Percentiles rank a stretch among this genome's conserved stretches.
Evolutionary conservation across 2,797 vertebrate species (phyloP).

Genomic region (Orestias chungarensis): DNA sequence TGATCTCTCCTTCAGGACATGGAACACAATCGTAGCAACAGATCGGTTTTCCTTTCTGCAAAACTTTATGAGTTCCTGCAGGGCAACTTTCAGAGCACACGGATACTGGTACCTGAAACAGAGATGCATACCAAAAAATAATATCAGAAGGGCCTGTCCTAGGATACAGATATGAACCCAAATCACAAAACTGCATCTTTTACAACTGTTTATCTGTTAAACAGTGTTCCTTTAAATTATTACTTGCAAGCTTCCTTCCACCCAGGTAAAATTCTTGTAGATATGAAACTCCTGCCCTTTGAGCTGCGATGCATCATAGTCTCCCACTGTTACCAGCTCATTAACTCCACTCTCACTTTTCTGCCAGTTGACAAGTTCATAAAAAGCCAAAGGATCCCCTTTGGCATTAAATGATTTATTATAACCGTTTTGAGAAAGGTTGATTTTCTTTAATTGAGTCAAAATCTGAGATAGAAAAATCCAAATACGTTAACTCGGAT

Average conservation of each 20-base stretch:
- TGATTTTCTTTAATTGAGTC: constrained; percentile 1
- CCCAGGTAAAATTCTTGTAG: constrained; percentile 61
- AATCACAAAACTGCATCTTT: background rate
- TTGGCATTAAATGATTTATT: constrained; percentile 76
- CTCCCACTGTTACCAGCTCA: constrained; percentile 70
- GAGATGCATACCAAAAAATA: background rate
- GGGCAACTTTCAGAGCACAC: constrained; percentile 54
- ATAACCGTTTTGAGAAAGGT: constrained; percentile 54
- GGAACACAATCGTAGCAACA: constrained; percentile 82
- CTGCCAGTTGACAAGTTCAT: constrained; percentile 81
- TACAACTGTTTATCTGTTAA: constrained; percentile 15
- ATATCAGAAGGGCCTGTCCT: background rate
- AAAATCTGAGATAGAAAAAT: background rate
- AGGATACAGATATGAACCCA: constrained; percentile 18
- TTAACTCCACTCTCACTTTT: constrained; percentile 45
- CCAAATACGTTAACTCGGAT: no score
- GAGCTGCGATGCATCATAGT: constrained; percentile 68
- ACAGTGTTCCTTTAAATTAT: background rate
- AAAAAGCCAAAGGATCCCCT: constrained; percentile 75
- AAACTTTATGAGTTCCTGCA: constrained; percentile 68
- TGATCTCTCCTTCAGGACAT: constrained; percentile 65
- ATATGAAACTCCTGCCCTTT: constrained; percentile 64
- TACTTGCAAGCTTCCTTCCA: constrained; percentile 48
- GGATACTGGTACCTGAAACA: constrained; percentile 69
- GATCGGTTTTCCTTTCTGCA: constrained; percentile 67